phyloP scores from a whole-genome alignment of 2,888 invertebrate genomes.

The Rambutsinella grinnellia region DNA sequence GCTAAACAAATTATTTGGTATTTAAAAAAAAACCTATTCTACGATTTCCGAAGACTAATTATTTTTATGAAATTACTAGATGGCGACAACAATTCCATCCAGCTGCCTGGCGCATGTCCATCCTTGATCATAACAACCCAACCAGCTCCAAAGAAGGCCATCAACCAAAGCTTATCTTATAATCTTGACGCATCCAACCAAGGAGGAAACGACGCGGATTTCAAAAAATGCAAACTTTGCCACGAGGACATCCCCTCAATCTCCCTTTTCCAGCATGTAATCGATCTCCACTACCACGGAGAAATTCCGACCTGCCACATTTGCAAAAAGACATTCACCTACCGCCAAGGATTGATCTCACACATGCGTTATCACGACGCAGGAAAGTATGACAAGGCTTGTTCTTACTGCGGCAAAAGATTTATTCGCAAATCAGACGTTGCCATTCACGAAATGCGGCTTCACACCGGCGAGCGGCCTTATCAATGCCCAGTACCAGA shows the following conservation, averaged over 20 bases:
- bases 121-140: too few relatives aligned
- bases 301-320: constrained; percentile 38
- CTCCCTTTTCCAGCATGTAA: constrained; percentile 34
- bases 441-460: constrained; percentile 28
- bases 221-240: constrained; percentile 38
- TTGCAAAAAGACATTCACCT: constrained; percentile 44
- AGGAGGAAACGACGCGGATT: background rate
- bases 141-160: too few relatives aligned
- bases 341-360: constrained; percentile 48
- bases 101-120: too few relatives aligned
- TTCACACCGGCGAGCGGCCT: constrained; percentile 36
- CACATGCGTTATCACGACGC: constrained; percentile 48
- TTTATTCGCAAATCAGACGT: constrained; percentile 41
- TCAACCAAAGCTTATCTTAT: too few relatives aligned
- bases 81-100: too few relatives aligned
- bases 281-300: constrained; percentile 27
- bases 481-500: constrained; percentile 29
- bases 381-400: constrained; percentile 43
- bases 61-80: too few relatives aligned
- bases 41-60: too few relatives aligned
- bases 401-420: constrained; percentile 35
- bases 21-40: too few relatives aligned
- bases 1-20: too few relatives aligned
- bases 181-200: too few relatives aligned
- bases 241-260: constrained; percentile 15